Percentiles rank a stretch among this genome's conserved stretches.
These are phyloP conservation scores for Zosterops lateralis DNA, from an alignment of 2,113 vertebrate genomes.

Conservation along the genomic window DNA sequence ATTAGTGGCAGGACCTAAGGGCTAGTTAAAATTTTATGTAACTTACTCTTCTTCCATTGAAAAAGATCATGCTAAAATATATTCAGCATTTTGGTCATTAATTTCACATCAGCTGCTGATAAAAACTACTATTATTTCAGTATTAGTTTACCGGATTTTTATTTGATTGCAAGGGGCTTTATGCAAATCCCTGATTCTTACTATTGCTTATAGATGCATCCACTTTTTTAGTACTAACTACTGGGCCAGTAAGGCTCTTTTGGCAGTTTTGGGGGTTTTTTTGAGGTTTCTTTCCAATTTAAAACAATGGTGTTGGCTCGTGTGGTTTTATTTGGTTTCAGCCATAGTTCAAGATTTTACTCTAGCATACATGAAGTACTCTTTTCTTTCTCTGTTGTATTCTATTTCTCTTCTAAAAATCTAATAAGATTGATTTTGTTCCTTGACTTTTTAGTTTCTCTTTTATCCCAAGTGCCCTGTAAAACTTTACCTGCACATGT, in stretches of 20 bases:
- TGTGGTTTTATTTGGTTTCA: not conserved
- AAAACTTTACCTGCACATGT: not conserved
- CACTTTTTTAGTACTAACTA: not conserved
- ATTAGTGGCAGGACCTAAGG: not conserved
- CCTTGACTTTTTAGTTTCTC: not conserved
- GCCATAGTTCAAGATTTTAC: not conserved
- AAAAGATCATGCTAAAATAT: not conserved
- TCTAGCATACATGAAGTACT: not conserved
- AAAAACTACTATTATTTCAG: not conserved
- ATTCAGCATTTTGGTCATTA: not conserved
- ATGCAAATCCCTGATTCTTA: not conserved
- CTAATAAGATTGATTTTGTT: not conserved
- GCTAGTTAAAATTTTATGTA: not conserved
- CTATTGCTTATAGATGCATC: not conserved
- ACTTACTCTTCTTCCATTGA: not conserved
- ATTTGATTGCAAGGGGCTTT: not conserved
- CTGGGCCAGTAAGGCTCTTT: not conserved
- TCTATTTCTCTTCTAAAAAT: not conserved
- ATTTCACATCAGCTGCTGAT: not conserved
- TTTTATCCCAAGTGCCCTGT: not conserved
- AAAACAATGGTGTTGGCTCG: not conserved
- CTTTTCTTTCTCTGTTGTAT: not conserved
- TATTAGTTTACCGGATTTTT: not conserved
- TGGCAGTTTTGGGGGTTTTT: accelerated
- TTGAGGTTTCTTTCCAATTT: not conserved